Base-by-base conservation (phyloP, 2,888 invertebrate species). In the Parthenolecanium corni region DNA sequence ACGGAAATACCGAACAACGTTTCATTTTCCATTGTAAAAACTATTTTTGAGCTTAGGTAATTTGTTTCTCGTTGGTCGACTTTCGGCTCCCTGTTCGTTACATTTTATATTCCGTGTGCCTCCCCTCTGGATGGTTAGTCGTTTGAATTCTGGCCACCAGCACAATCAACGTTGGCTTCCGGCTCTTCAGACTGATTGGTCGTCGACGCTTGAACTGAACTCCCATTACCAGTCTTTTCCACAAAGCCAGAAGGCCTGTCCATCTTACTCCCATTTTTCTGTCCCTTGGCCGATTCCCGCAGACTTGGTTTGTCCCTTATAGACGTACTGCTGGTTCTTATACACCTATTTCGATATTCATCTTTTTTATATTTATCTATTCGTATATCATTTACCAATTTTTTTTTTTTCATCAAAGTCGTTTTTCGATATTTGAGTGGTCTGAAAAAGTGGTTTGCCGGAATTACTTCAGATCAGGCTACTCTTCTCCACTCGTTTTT, bases 181-280 rank as follows among this genome's bases (percentile, higher is more conserved):
- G 62, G 64, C 57, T 64, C 47, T 49, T 46, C 46, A 57, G 52
- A 25, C 52, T 62, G 62, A 62, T 62, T 36, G 52, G 38, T 62
- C n/a, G n/a, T n/a, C 62, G 62, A 52, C 52, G 62, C 62, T 38
- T 31, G 44, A 31, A 49, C 25, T 46, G 58, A 23, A 38, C 23
- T 16, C 49, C 23, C 18, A 21, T 52, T 24, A 25, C 23, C 4
- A 2, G 20, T 52, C 4, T 36, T 14, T 57, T 25, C n/a, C n/a
- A 31, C 36, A 49, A 58, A 47, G 58, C 58, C 36, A 49, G 47
- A 20, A 51, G 49, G 36, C 49, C n/a, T 58, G 23, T 44, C 44
- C n/a, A 25, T 42, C 23, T 23, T 56, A 44, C 5, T 14, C 20
- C 20, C 42, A 40, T 56, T 40, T 44, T 44, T 56, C 44, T 56